Evolutionary conservation across 2,113 vertebrate genomes (phyloP).

Genomic region (Irena cyanogastra): DNA sequence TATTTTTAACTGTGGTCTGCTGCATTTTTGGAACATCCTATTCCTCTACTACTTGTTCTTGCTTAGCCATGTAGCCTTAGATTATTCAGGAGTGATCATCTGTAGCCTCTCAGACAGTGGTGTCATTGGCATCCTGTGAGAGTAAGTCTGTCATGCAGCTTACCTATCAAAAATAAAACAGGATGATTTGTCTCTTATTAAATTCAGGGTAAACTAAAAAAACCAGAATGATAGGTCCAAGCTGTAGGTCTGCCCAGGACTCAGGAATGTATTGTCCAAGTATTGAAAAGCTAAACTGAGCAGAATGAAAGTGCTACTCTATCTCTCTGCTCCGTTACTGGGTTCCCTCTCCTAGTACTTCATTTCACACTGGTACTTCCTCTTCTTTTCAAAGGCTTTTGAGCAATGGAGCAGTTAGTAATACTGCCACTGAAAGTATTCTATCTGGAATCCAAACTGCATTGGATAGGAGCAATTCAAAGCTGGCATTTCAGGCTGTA

Average conservation of each 20-base stretch:
- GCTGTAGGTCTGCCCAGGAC: background rate
- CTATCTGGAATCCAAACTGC: background rate
- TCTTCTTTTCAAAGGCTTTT: background rate
- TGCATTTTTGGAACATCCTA: background rate
- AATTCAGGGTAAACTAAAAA: background rate
- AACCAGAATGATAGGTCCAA: background rate
- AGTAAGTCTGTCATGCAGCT: background rate
- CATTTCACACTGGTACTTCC: background rate
- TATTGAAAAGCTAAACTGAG: background rate
- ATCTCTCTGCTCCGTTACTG: background rate
- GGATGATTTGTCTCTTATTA: background rate
- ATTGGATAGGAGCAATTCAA: background rate
- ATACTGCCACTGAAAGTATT: background rate
- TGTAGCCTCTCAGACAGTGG: background rate
- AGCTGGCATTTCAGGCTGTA: background rate
- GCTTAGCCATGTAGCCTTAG: background rate
- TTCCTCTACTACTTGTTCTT: background rate
- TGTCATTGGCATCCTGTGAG: background rate
- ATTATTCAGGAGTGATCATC: background rate
- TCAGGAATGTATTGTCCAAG: background rate
- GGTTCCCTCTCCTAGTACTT: background rate
- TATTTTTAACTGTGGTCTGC: background rate
- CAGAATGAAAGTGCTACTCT: background rate
- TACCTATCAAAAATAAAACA: background rate
- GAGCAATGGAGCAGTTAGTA: background rate